Evolutionary conservation across 2,797 vertebrate genomes (phyloP), one percentile per base, ranked within the genome.

Genomic region (Microtus agrestis): DNA sequence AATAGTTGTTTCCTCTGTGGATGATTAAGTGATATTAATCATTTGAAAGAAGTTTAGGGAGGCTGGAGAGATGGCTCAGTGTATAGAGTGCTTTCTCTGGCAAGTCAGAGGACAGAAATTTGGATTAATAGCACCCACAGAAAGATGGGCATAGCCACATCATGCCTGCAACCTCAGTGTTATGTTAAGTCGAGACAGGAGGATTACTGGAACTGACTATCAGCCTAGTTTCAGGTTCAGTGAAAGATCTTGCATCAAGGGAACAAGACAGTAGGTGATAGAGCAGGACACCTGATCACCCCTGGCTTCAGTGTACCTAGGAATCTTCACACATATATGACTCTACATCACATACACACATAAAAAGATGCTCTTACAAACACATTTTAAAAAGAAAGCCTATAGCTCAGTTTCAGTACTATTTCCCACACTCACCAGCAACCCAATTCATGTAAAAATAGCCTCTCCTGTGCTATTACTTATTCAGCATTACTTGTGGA

Each of bases 401-500:
- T 40, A 43, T 65, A 92, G 4, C 12, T 46, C 13, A 78, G 10
- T 78, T 93, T 78, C 43, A 71, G 11, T 78, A 91, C 80, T n/a
- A 61, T 31, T 74, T 69, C 4, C 8, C 54, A 82, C 65, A 48
- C 3, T 48, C 71, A 63, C 81, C 78, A 73, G 23, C 15, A 92
- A 67, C 40, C 79, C 13, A 82, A n/a, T 76, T 95, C 89, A 37
- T 2, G 12, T 63, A 71, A 81, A 89, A 79, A 23, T 8, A 37
- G 31, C 2, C 13, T 93, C 73, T 43, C 2, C 31, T 73, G 40
- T 92, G 25, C 43, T 79, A 29, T 6, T 78, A 46, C 78, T 96
- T 74, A 90, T 25, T 13, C 9, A 79, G 40, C 3, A 84, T 91
- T 92, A 80, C 91, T 91, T 92, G 54, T 92, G 95, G 91, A 89